A percentile compares a stretch with the other conserved stretches of the same genome.
phyloP scores from a whole-genome alignment of 1,140 invertebrate genomes.

The Diabrotica virgifera region DNA sequence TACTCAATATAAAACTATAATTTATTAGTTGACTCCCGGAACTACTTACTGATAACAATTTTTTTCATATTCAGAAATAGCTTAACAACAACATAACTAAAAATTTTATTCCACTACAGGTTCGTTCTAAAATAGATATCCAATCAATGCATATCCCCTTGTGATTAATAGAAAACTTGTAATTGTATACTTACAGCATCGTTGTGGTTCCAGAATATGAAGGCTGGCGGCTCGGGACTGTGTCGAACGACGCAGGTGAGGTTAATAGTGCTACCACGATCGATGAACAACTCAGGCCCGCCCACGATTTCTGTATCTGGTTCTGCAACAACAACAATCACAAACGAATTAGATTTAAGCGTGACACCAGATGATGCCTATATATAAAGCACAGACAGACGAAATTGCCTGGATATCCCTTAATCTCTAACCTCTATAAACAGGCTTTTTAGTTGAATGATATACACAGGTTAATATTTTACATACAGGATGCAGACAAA shows the following conservation, averaged over 20 bases:
- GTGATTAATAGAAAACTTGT: not conserved
- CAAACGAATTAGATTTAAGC: conserved; percentile 10
- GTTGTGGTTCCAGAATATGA: conserved; percentile 92
- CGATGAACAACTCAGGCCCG: conserved; percentile 85
- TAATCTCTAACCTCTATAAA: too few relatives aligned
- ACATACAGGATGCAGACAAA: too few relatives aligned
- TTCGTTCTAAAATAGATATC: too few relatives aligned
- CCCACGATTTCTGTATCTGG: conserved; percentile 86
- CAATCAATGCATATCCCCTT: too few relatives aligned
- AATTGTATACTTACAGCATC: conserved; percentile 65
- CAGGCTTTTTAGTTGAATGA: too few relatives aligned
- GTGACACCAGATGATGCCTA: not conserved
- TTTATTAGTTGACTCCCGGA: too few relatives aligned
- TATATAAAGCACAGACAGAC: not conserved
- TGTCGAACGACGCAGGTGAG: conserved; percentile 86
- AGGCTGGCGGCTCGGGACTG: conserved; percentile 86
- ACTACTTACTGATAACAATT: too few relatives aligned
- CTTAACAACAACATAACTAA: too few relatives aligned
- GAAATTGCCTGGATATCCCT: not conserved
- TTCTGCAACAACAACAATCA: conserved; percentile 61
- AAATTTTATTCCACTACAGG: too few relatives aligned
- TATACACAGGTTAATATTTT: too few relatives aligned
- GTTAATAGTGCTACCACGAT: conserved; percentile 89
- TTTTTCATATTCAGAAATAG: too few relatives aligned
- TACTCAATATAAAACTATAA: too few relatives aligned